These are phyloP conservation scores for Hemithea aestivaria DNA, from an alignment of 2,888 invertebrate species.

Conservation along the genomic window DNA sequence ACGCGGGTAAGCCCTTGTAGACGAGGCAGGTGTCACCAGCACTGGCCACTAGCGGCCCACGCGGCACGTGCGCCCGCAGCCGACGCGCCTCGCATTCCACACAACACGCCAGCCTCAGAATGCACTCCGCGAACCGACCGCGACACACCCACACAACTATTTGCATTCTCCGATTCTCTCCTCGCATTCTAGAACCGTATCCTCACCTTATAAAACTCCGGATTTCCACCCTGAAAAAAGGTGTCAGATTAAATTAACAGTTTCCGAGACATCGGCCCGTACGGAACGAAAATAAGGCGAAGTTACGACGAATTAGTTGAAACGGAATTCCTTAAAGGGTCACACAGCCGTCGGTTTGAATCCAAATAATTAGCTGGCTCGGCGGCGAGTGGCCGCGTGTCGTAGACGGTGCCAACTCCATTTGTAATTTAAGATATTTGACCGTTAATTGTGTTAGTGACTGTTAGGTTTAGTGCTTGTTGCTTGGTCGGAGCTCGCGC, in stretches of 20 bases:
- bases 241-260: constrained; percentile 24
- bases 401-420: constrained; percentile 64
- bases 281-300: constrained; percentile 42
- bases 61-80: constrained; percentile 48
- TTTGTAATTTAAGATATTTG: constrained; percentile 73
- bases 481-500: constrained; percentile 55
- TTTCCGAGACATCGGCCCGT: constrained; percentile 27
- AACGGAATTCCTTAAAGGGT: constrained; percentile 54
- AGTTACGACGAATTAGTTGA: constrained; percentile 47
- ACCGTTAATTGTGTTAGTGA: constrained; percentile 70
- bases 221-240: constrained; percentile 19
- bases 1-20: constrained; percentile 52
- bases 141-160: constrained; percentile 58
- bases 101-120: constrained; percentile 68
- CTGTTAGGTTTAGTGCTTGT: constrained; percentile 71
- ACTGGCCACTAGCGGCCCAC: constrained; percentile 1
- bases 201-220: constrained; percentile 18
- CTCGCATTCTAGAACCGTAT: constrained; percentile 15
- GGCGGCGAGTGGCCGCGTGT: constrained; percentile 62
- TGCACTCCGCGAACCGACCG: constrained; percentile 56
- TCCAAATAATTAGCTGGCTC: constrained; percentile 67
- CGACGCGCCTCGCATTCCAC: constrained; percentile 64
- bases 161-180: constrained; percentile 56
- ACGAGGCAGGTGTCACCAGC: constrained; percentile 11
- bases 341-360: constrained; percentile 54